These are phyloP conservation scores for Acrocephalus arundinaceus DNA, from an alignment of 2,113 vertebrate species.

Conservation along the genomic window DNA sequence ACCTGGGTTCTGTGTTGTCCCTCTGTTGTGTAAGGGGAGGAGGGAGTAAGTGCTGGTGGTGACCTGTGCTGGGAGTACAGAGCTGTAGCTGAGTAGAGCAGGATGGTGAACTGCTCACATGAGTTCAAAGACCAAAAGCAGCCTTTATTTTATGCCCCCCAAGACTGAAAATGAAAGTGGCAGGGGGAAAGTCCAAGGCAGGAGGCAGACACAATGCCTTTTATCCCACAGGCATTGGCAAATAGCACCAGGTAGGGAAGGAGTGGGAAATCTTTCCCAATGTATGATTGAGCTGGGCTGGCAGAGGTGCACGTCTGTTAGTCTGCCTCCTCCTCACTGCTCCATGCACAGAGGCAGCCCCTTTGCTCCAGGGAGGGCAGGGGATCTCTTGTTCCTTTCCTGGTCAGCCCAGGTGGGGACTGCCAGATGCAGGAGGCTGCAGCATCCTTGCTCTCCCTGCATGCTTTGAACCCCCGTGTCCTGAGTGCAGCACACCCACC, in stretches of 20 bases:
- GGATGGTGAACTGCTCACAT: not conserved
- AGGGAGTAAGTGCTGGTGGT: not conserved
- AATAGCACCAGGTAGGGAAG: not conserved
- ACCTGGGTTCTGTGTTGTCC: slow-evolving; percentile 35
- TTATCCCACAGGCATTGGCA: accelerated
- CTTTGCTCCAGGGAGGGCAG: not conserved
- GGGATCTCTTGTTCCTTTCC: not conserved
- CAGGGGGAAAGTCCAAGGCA: not conserved
- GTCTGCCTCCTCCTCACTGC: not conserved
- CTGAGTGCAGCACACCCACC: not conserved
- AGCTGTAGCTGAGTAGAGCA: not conserved
- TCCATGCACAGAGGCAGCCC: not conserved
- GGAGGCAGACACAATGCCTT: not conserved
- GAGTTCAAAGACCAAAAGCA: not conserved
- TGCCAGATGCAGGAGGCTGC: not conserved
- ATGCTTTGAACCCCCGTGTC: not conserved
- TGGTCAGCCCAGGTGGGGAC: not conserved
- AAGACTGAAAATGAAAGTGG: not conserved
- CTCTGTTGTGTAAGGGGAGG: slow-evolving; percentile 7
- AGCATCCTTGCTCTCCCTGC: not conserved
- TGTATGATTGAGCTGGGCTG: not conserved
- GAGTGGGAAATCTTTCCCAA: not conserved
- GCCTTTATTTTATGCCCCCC: not conserved
- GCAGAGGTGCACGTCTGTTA: not conserved
- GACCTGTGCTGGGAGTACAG: not conserved